Evolutionary conservation across 2,888 invertebrate species (phyloP).

Genomic region (Yponomeuta sedellus): DNA sequence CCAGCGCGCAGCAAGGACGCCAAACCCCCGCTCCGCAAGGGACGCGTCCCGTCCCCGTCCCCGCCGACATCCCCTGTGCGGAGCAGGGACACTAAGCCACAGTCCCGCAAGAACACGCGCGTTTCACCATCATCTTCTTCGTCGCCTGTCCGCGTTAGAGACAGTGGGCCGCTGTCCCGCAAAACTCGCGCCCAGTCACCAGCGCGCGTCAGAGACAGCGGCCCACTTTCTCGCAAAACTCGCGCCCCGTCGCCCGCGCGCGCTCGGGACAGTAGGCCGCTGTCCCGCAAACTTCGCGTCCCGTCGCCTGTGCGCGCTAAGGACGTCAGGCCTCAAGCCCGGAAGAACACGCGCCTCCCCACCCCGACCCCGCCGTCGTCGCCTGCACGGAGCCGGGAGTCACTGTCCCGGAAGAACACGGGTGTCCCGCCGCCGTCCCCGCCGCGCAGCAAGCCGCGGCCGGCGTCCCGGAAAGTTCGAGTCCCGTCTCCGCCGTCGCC

Average conservation of each 20-base stretch:
- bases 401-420: background rate
- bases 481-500: background rate
- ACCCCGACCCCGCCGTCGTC: no score
- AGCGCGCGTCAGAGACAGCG: no score
- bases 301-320: no score
- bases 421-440: background rate
- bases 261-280: no score
- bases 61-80: conserved; percentile 3
- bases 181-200: no score
- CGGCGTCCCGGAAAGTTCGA: background rate
- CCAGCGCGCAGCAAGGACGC: background rate
- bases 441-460: background rate
- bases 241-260: no score
- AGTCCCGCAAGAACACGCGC: background rate
- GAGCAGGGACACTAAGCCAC: background rate
- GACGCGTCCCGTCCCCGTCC: background rate
- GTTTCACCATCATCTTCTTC: background rate
- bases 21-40: background rate
- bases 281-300: no score
- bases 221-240: no score
- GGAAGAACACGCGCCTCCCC: no score
- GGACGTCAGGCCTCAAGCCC: no score
- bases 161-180: no score
- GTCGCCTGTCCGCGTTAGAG: no score
- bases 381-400: background rate